phyloP scores from a whole-genome alignment of 2,113 vertebrate genomes.

The Tauraco erythrolophus region DNA sequence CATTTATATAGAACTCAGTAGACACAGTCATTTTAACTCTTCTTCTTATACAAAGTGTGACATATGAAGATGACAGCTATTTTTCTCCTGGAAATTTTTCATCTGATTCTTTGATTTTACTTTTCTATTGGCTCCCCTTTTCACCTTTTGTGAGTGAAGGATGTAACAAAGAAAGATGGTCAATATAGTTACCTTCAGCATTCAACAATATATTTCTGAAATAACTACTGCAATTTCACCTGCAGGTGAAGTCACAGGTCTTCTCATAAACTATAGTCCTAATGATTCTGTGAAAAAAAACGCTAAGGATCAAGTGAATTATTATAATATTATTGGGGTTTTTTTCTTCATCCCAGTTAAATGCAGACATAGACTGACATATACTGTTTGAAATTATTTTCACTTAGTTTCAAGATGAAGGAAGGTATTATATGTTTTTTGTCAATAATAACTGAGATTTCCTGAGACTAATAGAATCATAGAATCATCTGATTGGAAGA shows the following conservation, averaged over 20 bases:
- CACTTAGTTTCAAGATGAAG: background rate
- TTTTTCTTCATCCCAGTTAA: background rate
- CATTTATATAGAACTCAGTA: background rate
- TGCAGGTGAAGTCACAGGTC: background rate
- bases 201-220: slow-evolving; percentile 7
- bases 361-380: background rate
- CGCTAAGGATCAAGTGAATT: background rate
- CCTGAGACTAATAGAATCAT: no score
- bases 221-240: background rate
- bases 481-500: no score
- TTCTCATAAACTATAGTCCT: background rate
- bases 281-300: background rate
- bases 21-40: background rate
- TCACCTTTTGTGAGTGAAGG: background rate
- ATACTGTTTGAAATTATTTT: background rate
- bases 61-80: background rate
- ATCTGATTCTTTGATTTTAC: background rate
- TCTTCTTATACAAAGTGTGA: background rate
- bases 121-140: background rate
- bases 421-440: background rate
- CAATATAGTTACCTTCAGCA: background rate
- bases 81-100: background rate
- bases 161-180: background rate
- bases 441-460: background rate
- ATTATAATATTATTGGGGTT: background rate